Conservation (phyloP, 1,140 invertebrate genomes). For the Musca domestica region DNA sequence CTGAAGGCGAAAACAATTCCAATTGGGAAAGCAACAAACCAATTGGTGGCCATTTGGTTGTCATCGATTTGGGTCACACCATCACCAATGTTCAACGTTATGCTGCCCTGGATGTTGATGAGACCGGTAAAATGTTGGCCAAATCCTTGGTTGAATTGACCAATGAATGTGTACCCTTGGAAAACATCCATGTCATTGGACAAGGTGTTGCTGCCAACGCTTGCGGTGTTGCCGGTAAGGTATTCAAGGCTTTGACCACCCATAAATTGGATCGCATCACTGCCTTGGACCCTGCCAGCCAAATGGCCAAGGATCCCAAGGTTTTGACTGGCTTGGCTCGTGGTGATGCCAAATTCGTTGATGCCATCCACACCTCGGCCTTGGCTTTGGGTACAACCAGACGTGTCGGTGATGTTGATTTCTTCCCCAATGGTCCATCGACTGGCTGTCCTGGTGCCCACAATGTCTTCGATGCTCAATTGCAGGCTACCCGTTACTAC, state of each 20-base stretch:
- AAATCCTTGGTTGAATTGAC: constrained; percentile 41
- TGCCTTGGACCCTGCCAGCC: constrained; percentile 70
- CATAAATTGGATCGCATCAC: constrained; percentile 61
- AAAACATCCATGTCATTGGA: constrained; percentile 50
- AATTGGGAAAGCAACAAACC: constrained; percentile 14
- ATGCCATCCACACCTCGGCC: constrained; percentile 73
- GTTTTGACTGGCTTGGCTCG: constrained; percentile 57
- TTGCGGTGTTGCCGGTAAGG: constrained; percentile 60
- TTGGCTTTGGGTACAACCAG: constrained; percentile 68
- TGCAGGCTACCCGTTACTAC: constrained; percentile 62
- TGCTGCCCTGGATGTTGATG: constrained; percentile 44
- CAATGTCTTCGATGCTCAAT: constrained; percentile 64
- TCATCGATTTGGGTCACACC: constrained; percentile 44
- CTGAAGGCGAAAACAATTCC: constrained; percentile 12
- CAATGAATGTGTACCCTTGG: constrained; percentile 43
- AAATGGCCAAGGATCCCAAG: constrained; percentile 61
- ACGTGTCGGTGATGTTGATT: constrained; percentile 70
- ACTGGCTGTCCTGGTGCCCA: constrained; percentile 56
- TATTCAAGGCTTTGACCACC: constrained; percentile 59
- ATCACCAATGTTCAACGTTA: constrained; percentile 45
- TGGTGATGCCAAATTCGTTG: constrained; percentile 62
- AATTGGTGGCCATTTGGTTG: constrained; percentile 4
- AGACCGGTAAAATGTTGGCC: constrained; percentile 44
- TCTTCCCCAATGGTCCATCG: constrained; percentile 70
- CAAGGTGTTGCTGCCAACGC: constrained; percentile 55